phyloP scores from a whole-genome alignment of 2,797 vertebrate species.

The Enteromius unitaeniatus region DNA sequence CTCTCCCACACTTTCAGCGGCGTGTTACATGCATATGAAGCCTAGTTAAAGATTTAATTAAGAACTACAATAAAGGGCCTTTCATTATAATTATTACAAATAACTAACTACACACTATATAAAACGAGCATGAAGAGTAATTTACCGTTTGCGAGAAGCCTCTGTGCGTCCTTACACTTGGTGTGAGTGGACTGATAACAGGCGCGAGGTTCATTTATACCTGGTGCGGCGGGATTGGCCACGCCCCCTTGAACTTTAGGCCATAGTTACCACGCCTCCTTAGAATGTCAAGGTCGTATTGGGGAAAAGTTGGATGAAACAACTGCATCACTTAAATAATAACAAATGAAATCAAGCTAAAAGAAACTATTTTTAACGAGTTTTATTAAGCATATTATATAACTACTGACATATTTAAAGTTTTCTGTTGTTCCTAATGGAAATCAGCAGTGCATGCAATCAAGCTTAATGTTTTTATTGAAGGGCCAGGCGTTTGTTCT shows the following conservation, averaged over 20 bases:
- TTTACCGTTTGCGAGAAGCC: conserved; percentile 79
- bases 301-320: conserved; percentile 5
- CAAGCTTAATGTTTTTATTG: background rate
- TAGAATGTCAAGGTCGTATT: conserved; percentile 79
- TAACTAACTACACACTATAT: accelerated
- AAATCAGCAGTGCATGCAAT: background rate
- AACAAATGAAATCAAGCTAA: background rate
- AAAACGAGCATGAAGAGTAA: background rate
- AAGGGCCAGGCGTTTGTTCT: background rate
- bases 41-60: background rate
- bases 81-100: background rate
- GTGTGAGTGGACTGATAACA: conserved; percentile 73
- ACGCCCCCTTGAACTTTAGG: conserved; percentile 65
- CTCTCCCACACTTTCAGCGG: too few species aligned
- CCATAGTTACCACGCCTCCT: conserved; percentile 64
- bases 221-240: conserved; percentile 54
- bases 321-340: conserved; percentile 12
- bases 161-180: conserved; percentile 73
- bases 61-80: background rate
- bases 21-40: too few species aligned
- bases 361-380: background rate
- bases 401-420: background rate
- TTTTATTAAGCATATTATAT: background rate
- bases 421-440: background rate
- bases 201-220: conserved; percentile 69